Base-by-base conservation (phyloP, 1,140 invertebrate genomes). In the Drosophila ogumai region DNA sequence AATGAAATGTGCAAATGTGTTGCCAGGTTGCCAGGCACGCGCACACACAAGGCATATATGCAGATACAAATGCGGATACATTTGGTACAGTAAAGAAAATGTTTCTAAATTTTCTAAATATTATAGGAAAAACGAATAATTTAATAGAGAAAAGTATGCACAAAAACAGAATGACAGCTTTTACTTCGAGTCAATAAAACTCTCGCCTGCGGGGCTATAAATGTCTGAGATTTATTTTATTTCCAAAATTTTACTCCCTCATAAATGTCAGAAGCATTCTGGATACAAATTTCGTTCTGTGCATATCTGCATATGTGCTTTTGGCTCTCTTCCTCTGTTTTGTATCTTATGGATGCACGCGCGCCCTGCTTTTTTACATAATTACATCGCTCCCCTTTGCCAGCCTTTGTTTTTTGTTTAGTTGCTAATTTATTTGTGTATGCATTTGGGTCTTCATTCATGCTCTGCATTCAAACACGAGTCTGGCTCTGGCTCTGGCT, bases 391-490 rank as follows among this genome's bases (percentile, higher is more conserved):
- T 63, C 75, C 60, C 44, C 52, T 46, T 17, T 19, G 44, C 41
- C 34, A 13, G 65, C 22, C 25, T 81, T 81, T 81, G 77, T 88
- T 88, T 88, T 88, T 88, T 90, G 76, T 87, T 87, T 90, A 81
- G 84, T 90, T 88, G 85, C 85, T 88, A 88, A 88, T 88, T 88
- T 88, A 88, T 88, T 88, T 88, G 85, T 81, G 66, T 90, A 88
- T 79, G 81, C 69, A 74, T 88, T 82, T 88, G 76, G 73, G 72
- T 74, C 67, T 73, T 57, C 73, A 86, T 80, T 86, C 81, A 85
- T 72, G 66, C 81, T 54, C 32, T 38, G 52, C 19, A 55, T 55
- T 55, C 52, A 55, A 15, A 55, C 72, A 50, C 67, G 15, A 17
- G 17, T 66, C 49, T 31, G n/a, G 9, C 67, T 22, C 44, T 47